A percentile compares a stretch with the other conserved stretches of the same genome.
Evolutionary conservation across 2,888 invertebrate genomes (phyloP).

Genomic region (Abscondita cerata): DNA sequence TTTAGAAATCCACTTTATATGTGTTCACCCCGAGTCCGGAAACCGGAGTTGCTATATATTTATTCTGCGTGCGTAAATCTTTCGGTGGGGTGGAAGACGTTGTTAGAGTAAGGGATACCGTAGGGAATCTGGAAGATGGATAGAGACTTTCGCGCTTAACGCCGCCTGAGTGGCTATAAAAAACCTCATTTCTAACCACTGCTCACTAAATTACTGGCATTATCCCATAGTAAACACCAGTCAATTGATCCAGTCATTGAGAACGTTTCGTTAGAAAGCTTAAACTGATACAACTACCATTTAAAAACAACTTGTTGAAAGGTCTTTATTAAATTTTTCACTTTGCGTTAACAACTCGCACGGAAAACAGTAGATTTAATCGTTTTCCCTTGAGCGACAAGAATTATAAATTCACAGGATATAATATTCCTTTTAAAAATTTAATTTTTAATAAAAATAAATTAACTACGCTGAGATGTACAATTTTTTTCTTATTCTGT

Average conservation of each 20-base stretch:
- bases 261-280: conserved; percentile 28
- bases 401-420: neutral
- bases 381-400: neutral
- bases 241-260: conserved; percentile 51
- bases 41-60: conserved; percentile 41
- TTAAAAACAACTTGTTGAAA: conserved; percentile 35
- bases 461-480: too few species aligned
- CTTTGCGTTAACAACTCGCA: neutral
- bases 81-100: conserved; percentile 34
- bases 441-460: too few species aligned
- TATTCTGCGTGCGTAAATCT: conserved; percentile 50
- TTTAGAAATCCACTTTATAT: conserved; percentile 39
- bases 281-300: conserved; percentile 28
- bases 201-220: conserved; percentile 50
- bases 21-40: conserved; percentile 36
- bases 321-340: conserved; percentile 4
- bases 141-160: conserved; percentile 46
- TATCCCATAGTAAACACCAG: conserved; percentile 56
- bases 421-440: neutral
- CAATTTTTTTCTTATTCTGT: too few species aligned
- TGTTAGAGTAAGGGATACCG: conserved; percentile 38
- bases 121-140: conserved; percentile 47
- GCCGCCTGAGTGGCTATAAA: conserved; percentile 48
- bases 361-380: neutral
- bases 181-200: conserved; percentile 50